Base-by-base conservation (phyloP, 1,140 invertebrate genomes). In the Arion vulgaris region DNA sequence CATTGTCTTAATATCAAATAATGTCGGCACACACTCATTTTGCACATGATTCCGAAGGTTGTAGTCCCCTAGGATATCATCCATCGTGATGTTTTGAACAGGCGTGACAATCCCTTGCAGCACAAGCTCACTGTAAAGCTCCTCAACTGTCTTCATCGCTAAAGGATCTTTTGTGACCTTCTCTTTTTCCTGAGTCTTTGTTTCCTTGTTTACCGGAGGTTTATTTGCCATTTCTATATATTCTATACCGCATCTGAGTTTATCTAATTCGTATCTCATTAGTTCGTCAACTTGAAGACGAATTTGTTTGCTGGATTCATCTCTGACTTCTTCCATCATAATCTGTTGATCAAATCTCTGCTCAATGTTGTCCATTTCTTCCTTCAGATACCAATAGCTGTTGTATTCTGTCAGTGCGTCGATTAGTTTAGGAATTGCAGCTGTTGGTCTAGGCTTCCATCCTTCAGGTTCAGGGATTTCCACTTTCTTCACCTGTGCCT, bases 111-210 rank as follows among this genome's bases (percentile, higher is more conserved):
- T 97, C 7, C 96, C 96, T 91, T 98, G 96, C 0, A 94, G 94
- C 0, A 98, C 94, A 26, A 99, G 91, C 92, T 99, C 98, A 91
- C 98, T 97, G 91, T 97, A 97, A 15, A 91, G 79, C 23, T 87
- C 88, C n/a, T 91, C 90, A 1, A 90, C 90, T 19, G 90, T 88
- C 81, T 89, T 90, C 2, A 1, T 4, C 9, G 49, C 76, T 13
- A 49, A 13, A 13, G 76, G 76, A 34, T 66, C 76, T 19, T 73
- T 73, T 23, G 38, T 73, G 19, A 66, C 32, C 15, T 41, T 41
- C 9, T 57, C 53, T 49, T 73, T 73, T 15, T 39, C 71, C 9
- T 73, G n/a, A 13, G 23, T 23, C 38, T 39, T 39, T 1, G 19
- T 26, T 23, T 13, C 38, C 41, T 73, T 73, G 23, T 39, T 49